phyloP scores from a whole-genome alignment of 1,140 invertebrate genomes.

The Seison nebaliae region DNA sequence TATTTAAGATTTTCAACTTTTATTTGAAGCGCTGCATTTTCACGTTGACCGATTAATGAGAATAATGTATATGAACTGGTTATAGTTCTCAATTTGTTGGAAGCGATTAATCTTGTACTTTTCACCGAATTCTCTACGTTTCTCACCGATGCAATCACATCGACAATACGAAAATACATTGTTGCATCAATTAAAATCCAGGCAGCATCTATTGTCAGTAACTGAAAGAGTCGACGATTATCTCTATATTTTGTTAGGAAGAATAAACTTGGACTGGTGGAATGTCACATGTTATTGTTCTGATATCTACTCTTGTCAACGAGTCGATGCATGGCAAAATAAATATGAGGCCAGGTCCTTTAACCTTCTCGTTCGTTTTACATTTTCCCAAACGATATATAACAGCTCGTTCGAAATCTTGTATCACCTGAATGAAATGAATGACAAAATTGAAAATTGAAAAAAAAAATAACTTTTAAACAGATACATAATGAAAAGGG shows the following conservation, averaged over 20 bases:
- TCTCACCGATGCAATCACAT: constrained; percentile 4
- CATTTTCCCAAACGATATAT: neutral
- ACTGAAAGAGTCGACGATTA: too few relatives aligned
- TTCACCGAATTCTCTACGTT: constrained; percentile 14
- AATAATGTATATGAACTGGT: constrained; percentile 13
- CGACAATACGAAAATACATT: constrained; percentile 7
- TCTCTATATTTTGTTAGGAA: too few relatives aligned
- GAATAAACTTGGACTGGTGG: constrained; percentile 15
- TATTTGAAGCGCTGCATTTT: constrained; percentile 8
- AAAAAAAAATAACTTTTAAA: constrained; percentile 49
- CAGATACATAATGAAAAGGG: constrained; percentile 75
- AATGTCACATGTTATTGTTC: constrained; percentile 15
- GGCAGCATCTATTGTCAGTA: constrained; percentile 15
- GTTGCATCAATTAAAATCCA: constrained; percentile 11
- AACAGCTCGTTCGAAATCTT: neutral
- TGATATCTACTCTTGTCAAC: constrained; percentile 12
- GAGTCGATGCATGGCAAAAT: constrained; percentile 14
- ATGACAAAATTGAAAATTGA: neutral
- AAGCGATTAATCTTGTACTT: constrained; percentile 12
- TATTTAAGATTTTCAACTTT: too few relatives aligned
- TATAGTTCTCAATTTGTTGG: constrained; percentile 14
- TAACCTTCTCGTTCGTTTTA: neutral
- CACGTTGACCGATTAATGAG: constrained; percentile 11
- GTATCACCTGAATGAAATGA: neutral
- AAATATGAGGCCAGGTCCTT: constrained; percentile 14